phyloP scores from a whole-genome alignment of 2,888 invertebrate genomes.

The Apomyelois bistriatella region DNA sequence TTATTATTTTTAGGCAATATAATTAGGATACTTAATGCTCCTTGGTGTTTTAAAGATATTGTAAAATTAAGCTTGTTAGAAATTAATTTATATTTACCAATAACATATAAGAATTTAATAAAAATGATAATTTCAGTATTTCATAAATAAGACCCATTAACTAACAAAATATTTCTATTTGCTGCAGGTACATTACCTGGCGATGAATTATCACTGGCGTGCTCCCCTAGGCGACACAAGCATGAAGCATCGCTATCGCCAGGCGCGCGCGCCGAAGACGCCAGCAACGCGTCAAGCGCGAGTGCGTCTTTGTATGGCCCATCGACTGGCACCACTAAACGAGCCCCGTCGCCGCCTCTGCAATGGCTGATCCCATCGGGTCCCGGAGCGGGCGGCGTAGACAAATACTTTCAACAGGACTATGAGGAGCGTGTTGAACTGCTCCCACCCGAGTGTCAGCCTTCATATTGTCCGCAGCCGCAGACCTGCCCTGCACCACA shows the following conservation, averaged over 20 bases:
- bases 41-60: no score
- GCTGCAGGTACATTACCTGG: constrained; percentile 89
- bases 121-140: background rate
- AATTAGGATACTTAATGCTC: no score
- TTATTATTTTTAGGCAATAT: no score
- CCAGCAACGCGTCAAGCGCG: constrained; percentile 84
- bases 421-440: constrained; percentile 84
- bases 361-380: constrained; percentile 87
- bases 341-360: constrained; percentile 76
- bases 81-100: no score
- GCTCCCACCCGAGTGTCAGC: constrained; percentile 73
- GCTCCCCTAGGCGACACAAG: constrained; percentile 79
- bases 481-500: constrained; percentile 64
- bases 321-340: constrained; percentile 62
- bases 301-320: constrained; percentile 82
- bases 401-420: constrained; percentile 82
- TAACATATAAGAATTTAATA: no score
- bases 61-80: no score
- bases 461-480: constrained; percentile 71
- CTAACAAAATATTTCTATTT: constrained; percentile 22
- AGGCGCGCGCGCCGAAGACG: constrained; percentile 86
- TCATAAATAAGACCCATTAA: background rate
- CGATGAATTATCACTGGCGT: constrained; percentile 86
- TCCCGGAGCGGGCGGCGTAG: constrained; percentile 82
- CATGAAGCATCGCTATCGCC: constrained; percentile 84